Evolutionary conservation across 1,140 invertebrate genomes (phyloP), one percentile per base, ranked within the genome.

Genomic region (Rhagoletis pomonella): DNA sequence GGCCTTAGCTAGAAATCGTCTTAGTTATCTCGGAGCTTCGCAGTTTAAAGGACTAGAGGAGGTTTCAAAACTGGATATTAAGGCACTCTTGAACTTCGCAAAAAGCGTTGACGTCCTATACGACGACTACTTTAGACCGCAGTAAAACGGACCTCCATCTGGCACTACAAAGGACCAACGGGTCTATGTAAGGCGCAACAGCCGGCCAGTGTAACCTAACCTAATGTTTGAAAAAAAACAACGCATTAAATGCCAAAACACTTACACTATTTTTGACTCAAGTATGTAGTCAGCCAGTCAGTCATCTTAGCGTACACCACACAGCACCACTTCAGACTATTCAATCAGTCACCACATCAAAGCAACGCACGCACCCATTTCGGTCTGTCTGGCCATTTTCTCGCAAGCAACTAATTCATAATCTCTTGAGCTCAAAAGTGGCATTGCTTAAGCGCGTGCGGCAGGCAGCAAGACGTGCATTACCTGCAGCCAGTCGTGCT

Each of bases 401-500:
- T 81, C 29, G 17, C 12, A 14, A 81, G n/a, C 47, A 81, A 81
- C 73, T 81, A 81, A 81, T 81, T 81, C 73, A 81, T 81, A 55
- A 81, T 10, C 44, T 81, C 73, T 81, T 81, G 73, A 81, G 47
- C 17, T 47, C 47, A 19, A 55, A 81, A 81, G 73, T 81, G 47
- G 73, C 47, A n/a, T 10, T n/a, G 47, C 17, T 17, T 19, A 19
- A 50, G 69, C 39, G 69, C 9, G 4, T 19, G 47, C 17, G n/a
- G 47, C 47, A 19, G 73, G 73, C 73, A 44, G 6, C 14, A 10
- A 81, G 50, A 47, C 73, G 73, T 81, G 73, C 73, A 81, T 81
- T 81, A 81, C 73, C 73, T 81, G 73, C 73, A 81, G 73, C n/a
- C n/a, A 81, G 44, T 81, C 73, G 73, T 81, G 73, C 47, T 47